These are phyloP conservation scores for Chymomyza fuscimana DNA, from an alignment of 2,888 invertebrate species.

Conservation along the genomic window DNA sequence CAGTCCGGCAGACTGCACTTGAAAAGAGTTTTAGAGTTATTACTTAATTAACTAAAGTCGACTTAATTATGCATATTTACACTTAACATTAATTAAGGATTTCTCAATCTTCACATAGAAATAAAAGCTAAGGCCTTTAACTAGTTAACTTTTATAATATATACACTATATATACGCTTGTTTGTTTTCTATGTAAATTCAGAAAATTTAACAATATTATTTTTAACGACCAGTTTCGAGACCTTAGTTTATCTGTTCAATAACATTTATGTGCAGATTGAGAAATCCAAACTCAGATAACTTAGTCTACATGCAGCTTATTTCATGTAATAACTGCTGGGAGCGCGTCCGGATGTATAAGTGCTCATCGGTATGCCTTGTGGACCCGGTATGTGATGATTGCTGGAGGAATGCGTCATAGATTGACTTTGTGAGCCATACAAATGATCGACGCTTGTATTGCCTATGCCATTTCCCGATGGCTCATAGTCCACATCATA, in stretches of 20 bases:
- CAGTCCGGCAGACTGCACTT: slow-evolving; percentile 63
- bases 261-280: not conserved
- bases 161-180: too few species aligned
- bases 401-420: slow-evolving; percentile 80
- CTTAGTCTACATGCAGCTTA: slow-evolving; percentile 36
- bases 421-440: slow-evolving; percentile 79
- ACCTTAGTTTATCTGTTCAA: too few species aligned
- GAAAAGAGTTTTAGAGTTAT: slow-evolving; percentile 58
- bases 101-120: not conserved
- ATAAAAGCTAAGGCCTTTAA: not conserved
- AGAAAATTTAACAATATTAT: too few species aligned
- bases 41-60: slow-evolving; percentile 29
- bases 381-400: slow-evolving; percentile 81
- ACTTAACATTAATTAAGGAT: not conserved
- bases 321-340: slow-evolving; percentile 81
- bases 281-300: not conserved
- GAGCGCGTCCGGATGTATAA: slow-evolving; percentile 88
- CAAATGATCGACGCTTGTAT: slow-evolving; percentile 79
- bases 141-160: too few species aligned
- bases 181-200: too few species aligned
- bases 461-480: slow-evolving; percentile 80
- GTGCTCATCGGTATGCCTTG: slow-evolving; percentile 90
- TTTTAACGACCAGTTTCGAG: too few species aligned
- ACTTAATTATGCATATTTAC: slow-evolving; percentile 46
- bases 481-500: slow-evolving; percentile 93